Percentiles rank a stretch among this genome's conserved stretches.
Conservation (phyloP, 1,140 invertebrate genomes). For the Philotrypesis tridentata region DNA sequence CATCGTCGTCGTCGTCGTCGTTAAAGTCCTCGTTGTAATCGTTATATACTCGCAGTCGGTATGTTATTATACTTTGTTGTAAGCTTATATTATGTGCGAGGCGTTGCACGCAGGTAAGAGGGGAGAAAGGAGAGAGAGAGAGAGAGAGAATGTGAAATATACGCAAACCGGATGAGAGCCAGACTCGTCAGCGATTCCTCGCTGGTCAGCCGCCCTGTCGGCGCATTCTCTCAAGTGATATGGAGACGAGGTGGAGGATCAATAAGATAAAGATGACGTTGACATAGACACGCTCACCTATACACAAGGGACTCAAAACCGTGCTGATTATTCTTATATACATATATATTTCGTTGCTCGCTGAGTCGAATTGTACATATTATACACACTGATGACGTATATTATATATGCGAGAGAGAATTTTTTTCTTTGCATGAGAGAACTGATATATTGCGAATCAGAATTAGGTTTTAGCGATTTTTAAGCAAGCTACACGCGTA, state of each 20-base stretch:
- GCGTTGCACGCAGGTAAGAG: neutral
- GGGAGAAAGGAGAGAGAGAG: neutral
- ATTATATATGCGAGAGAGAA: neutral
- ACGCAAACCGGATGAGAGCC: slow-evolving; percentile 1
- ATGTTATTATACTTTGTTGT: neutral
- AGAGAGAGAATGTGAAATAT: neutral
- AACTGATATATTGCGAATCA: neutral
- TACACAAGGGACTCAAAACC: slow-evolving; percentile 50
- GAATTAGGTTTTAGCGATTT: neutral
- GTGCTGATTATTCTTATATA: slow-evolving; percentile 66
- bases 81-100: neutral
- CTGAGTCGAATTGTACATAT: neutral
- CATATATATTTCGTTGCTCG: slow-evolving; percentile 7
- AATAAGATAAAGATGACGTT: neutral
- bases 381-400: neutral
- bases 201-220: slow-evolving; percentile 63
- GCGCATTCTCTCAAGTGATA: neutral
- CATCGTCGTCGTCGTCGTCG: neutral
- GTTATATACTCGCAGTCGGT: slow-evolving; percentile 2
- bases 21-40: slow-evolving; percentile 5
- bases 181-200: slow-evolving; percentile 68
- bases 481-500: neutral
- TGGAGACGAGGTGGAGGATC: neutral
- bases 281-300: neutral
- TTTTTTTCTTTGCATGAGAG: neutral